These are phyloP conservation scores for Valencia hispanica DNA, from an alignment of 2,797 vertebrate species.

Conservation along the genomic window DNA sequence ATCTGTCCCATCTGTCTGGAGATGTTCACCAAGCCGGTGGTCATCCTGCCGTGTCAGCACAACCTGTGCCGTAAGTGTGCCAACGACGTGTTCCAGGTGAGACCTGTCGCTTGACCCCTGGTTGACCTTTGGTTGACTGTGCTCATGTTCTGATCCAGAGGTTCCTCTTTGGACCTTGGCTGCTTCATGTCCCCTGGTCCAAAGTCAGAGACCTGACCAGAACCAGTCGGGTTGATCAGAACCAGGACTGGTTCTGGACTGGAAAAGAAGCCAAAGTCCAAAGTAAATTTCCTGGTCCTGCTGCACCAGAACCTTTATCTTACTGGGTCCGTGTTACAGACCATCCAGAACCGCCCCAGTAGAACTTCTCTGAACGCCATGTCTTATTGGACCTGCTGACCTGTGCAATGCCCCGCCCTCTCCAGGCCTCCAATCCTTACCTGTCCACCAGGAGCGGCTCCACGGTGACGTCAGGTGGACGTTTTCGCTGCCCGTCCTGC, in stretches of 20 bases:
- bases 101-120: conserved; percentile 9
- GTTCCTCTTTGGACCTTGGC: background rate
- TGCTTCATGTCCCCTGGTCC: background rate
- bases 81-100: conserved; percentile 96
- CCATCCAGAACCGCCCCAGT: too few relatives aligned
- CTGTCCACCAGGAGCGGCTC: conserved; percentile 88
- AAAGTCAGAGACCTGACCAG: too few relatives aligned
- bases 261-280: background rate
- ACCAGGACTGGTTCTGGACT: background rate
- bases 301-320: too few relatives aligned
- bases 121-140: too few relatives aligned
- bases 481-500: conserved; percentile 95
- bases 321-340: too few relatives aligned
- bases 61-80: conserved; percentile 98
- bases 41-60: conserved; percentile 97
- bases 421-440: conserved; percentile 94
- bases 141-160: too few relatives aligned
- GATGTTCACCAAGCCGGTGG: conserved; percentile 96
- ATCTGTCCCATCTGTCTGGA: conserved; percentile 97
- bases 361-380: background rate
- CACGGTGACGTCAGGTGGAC: conserved; percentile 86
- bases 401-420: background rate
- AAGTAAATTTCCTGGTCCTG: too few relatives aligned
- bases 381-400: background rate
- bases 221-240: background rate